These are phyloP conservation scores for Sebastes aleutianus DNA, from an alignment of 2,797 vertebrate genomes.

Conservation along the genomic window DNA sequence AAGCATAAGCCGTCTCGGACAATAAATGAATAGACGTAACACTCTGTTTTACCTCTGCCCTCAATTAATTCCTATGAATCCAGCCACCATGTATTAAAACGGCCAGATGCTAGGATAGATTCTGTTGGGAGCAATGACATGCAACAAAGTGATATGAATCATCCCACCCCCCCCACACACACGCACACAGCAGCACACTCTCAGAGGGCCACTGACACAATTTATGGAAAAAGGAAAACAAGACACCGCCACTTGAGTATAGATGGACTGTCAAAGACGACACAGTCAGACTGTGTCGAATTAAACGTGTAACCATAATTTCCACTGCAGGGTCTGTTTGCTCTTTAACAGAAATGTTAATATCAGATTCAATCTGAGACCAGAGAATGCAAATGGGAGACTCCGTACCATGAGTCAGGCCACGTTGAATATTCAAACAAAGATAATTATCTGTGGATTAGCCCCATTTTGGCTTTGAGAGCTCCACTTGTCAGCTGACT, in stretches of 20 bases:
- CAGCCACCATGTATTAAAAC: slow-evolving; percentile 72
- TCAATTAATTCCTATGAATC: slow-evolving; percentile 76
- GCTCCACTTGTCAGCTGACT: slow-evolving; percentile 60
- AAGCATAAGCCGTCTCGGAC: slow-evolving; percentile 50
- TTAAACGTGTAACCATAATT: slow-evolving; percentile 9
- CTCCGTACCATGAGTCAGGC: slow-evolving; percentile 39
- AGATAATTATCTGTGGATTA: slow-evolving; percentile 75
- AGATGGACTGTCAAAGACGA: slow-evolving; percentile 50
- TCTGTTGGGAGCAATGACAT: slow-evolving; percentile 78
- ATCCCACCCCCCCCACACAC: neutral
- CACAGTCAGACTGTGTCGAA: neutral
- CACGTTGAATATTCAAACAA: slow-evolving; percentile 69
- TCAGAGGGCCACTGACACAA: slow-evolving; percentile 60
- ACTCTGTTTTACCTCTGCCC: slow-evolving; percentile 68
- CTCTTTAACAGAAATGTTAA: slow-evolving; percentile 17
- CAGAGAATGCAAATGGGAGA: slow-evolving; percentile 38
- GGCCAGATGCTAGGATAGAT: slow-evolving; percentile 80
- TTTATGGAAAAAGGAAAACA: slow-evolving; percentile 64
- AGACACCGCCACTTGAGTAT: slow-evolving; percentile 49
- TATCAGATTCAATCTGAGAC: slow-evolving; percentile 30
- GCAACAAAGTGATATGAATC: slow-evolving; percentile 81
- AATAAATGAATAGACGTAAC: slow-evolving; percentile 63
- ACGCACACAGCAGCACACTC: slow-evolving; percentile 24
- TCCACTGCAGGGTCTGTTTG: neutral
- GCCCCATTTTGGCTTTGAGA: slow-evolving; percentile 60